Evolutionary conservation across 2,888 invertebrate genomes (phyloP).

Genomic region (Anoncus sp.): DNA sequence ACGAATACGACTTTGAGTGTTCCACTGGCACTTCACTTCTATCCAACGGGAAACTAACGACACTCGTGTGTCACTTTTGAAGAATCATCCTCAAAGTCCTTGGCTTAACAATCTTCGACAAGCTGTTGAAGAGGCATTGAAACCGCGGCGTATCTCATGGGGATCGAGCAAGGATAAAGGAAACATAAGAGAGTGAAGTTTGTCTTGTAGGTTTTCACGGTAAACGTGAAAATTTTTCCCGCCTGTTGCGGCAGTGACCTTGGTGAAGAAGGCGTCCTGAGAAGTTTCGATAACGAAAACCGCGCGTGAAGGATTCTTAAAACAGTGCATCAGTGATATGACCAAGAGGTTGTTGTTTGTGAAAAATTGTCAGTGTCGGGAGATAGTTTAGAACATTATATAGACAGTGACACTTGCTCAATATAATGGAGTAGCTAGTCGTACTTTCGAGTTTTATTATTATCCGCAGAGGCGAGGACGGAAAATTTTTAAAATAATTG

Average conservation of each 20-base stretch:
- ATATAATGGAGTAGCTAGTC: not conserved
- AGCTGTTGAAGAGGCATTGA: constrained; percentile 33
- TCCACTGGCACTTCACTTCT: constrained; percentile 13
- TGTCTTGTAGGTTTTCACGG: not conserved
- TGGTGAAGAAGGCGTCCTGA: constrained; percentile 45
- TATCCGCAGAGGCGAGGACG: not conserved
- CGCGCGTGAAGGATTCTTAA: constrained; percentile 31
- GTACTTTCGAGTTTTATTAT: not conserved
- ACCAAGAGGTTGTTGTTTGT: constrained; percentile 28
- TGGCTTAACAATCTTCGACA: constrained; percentile 56
- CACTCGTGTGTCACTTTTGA: constrained; percentile 66
- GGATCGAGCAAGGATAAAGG: constrained; percentile 30
- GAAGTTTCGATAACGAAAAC: constrained; percentile 8
- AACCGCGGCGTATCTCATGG: constrained; percentile 27
- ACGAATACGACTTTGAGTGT: constrained; percentile 44
- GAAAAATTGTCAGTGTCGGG: constrained; percentile 30
- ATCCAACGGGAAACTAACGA: constrained; percentile 68
- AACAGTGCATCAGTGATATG: constrained; percentile 53
- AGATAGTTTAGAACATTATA: constrained; percentile 18
- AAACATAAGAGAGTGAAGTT: constrained; percentile 13
- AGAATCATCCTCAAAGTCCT: constrained; percentile 56
- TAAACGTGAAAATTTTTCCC: constrained; percentile 31
- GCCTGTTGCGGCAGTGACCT: constrained; percentile 44
- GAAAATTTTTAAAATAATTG: not conserved
- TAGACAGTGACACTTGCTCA: constrained; percentile 21